Evolutionary conservation across 2,113 vertebrate species (phyloP).

Genomic region (Thunnus maccoyii): DNA sequence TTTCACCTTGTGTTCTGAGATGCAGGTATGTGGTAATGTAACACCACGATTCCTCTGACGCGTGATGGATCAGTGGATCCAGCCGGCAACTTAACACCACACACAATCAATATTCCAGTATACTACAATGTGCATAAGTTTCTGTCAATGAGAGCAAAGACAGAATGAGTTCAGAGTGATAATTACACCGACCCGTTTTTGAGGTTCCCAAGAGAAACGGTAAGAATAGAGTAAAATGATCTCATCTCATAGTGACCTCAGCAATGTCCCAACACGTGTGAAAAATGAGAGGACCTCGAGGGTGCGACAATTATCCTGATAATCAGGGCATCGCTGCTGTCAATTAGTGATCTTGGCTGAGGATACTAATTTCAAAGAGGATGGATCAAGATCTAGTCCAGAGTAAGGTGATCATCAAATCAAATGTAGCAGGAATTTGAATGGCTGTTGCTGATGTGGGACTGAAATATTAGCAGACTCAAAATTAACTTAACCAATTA

Average conservation of each 20-base stretch:
- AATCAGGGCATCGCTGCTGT: constrained; percentile 26
- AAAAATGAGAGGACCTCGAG: constrained; percentile 13
- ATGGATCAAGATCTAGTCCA: constrained; percentile 10
- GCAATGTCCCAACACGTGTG: constrained; percentile 43
- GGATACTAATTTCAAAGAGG: constrained; percentile 26
- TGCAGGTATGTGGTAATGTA: constrained; percentile 26
- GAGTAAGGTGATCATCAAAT: neutral
- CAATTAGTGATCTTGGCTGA: constrained; percentile 27
- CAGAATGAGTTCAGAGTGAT: constrained; percentile 51
- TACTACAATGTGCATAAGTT: neutral
- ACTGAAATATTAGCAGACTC: neutral
- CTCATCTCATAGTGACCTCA: constrained; percentile 42
- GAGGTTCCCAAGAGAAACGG: constrained; percentile 27
- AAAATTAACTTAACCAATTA: neutral
- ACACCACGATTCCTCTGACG: constrained; percentile 49
- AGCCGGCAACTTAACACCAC: constrained; percentile 5
- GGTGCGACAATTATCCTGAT: constrained; percentile 31
- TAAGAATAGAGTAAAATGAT: constrained; percentile 55
- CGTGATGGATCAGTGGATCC: constrained; percentile 17
- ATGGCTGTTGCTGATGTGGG: neutral
- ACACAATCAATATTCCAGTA: constrained; percentile 14
- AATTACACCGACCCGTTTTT: constrained; percentile 44
- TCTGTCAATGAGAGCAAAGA: constrained; percentile 26
- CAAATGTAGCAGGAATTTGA: neutral
- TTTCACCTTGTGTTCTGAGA: constrained; percentile 54